A percentile compares a stretch with the other conserved stretches of the same genome.
These are phyloP conservation scores for Fragariocoptes setiger DNA, from an alignment of 1,140 invertebrate species.

Conservation along the genomic window DNA sequence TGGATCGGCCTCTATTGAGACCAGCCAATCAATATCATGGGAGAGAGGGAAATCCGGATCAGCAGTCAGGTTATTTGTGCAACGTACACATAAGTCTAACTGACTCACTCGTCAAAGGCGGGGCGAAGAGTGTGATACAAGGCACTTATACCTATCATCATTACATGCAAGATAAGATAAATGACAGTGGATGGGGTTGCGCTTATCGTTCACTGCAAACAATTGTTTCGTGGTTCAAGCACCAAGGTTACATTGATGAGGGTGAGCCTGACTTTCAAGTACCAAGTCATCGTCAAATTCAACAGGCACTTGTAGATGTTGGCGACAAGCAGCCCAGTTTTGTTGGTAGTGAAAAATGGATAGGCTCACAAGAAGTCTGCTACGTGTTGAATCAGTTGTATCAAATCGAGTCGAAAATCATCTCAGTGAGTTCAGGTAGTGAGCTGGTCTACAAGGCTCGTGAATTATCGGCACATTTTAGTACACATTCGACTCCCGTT, in stretches of 20 bases:
- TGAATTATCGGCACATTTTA: slow-evolving; percentile 60
- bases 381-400: slow-evolving; percentile 53
- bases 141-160: slow-evolving; percentile 79
- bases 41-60: slow-evolving; percentile 17
- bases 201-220: slow-evolving; percentile 93
- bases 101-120: slow-evolving; percentile 6
- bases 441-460: slow-evolving; percentile 45
- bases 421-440: slow-evolving; percentile 44
- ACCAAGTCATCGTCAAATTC: slow-evolving; percentile 63
- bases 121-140: slow-evolving; percentile 25
- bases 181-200: slow-evolving; percentile 96
- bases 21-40: slow-evolving; percentile 27
- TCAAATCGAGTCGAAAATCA: slow-evolving; percentile 38
- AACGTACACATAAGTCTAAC: slow-evolving; percentile 35
- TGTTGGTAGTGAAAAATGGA: slow-evolving; percentile 72
- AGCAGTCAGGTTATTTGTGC: slow-evolving; percentile 23
- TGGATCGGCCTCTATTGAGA: slow-evolving; percentile 33
- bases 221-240: slow-evolving; percentile 72
- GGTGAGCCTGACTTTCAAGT: neutral
- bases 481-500: slow-evolving; percentile 66
- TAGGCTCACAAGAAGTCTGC: slow-evolving; percentile 84
- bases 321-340: slow-evolving; percentile 67
- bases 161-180: slow-evolving; percentile 75
- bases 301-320: slow-evolving; percentile 63
- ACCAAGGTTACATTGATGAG: slow-evolving; percentile 51